These are phyloP conservation scores for Cyprinodon tularosa DNA, from an alignment of 2,113 vertebrate genomes.

Conservation along the genomic window DNA sequence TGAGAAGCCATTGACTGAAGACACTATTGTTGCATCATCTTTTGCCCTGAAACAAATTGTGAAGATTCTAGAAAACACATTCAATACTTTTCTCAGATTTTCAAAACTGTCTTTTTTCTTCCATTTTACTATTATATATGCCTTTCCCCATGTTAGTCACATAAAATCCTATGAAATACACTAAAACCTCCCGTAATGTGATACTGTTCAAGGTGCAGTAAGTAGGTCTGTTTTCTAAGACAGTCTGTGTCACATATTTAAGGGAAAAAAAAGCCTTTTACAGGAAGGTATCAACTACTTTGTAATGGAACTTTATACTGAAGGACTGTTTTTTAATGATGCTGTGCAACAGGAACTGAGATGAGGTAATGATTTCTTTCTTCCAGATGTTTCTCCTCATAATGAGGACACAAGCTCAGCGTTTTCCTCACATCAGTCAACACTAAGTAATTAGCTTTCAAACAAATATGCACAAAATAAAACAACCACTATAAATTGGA, in stretches of 20 bases:
- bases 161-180: neutral
- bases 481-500: conserved; percentile 20
- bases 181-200: neutral
- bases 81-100: neutral
- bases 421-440: conserved; percentile 26
- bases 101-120: neutral
- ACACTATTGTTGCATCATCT: too few species aligned
- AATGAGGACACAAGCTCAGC: conserved; percentile 6
- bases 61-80: too few species aligned
- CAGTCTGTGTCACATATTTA: neutral
- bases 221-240: neutral
- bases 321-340: conserved; percentile 2
- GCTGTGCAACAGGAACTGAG: neutral
- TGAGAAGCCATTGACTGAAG: too few species aligned
- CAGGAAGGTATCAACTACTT: neutral
- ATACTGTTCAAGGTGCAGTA: neutral
- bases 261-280: neutral
- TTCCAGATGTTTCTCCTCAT: conserved; percentile 52
- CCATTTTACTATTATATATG: too few species aligned
- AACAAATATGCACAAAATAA: conserved; percentile 18
- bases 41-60: too few species aligned
- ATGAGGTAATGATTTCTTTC: conserved; percentile 28
- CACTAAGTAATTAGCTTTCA: conserved; percentile 37
- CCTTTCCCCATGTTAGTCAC: neutral
- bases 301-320: neutral